Base-by-base conservation (phyloP, 2,888 invertebrate genomes). In the Alcis repandata region DNA sequence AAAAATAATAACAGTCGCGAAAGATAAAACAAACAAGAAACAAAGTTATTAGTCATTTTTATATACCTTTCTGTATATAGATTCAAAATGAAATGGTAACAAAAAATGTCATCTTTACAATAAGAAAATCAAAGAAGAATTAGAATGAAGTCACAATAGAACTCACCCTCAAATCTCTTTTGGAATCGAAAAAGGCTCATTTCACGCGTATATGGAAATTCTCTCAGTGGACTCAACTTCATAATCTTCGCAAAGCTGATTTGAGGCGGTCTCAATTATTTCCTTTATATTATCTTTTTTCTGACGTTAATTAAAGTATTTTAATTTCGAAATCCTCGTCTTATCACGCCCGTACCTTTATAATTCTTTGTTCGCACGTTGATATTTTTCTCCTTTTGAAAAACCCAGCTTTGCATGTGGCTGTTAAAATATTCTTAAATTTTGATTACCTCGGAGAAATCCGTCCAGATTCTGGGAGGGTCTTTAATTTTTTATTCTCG, bases 391-490 rank as follows among this genome's bases (percentile, higher is more conserved):
- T 45, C 57, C 69, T 83, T 86, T 83, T 81, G 69, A 77, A 84
- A 83, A 84, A 76, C 79, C 63, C 75, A 78, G 82, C 77, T 87
- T 87, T 87, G 83, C 85, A 86, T 89, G 86, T 90, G 86, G 79
- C 78, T 82, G 82, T 83, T 86, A 85, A 88, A 88, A 84, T 89
- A 88, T 89, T 87, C 85, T 74, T 71, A 85, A 90, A 88, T 87
- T 90, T 90, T 90, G 88, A 91, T 91, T 91, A 88, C 86, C 84
- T 86, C 82, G 80, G 82, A 85, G 82, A 88, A 89, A 87, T 87
- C 83, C 84, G 83, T 74, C 81, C 80, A 82, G 83, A 85, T 83
- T 84, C 83, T 74, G 73, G 81, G 84, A 80, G 79, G 79, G 75
- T 85, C 84, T 86, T 84, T 80, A 79, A 86, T 88, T 90, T 90